Conservation (phyloP, 2,797 vertebrate species). For the Malacoctenus gilli region DNA sequence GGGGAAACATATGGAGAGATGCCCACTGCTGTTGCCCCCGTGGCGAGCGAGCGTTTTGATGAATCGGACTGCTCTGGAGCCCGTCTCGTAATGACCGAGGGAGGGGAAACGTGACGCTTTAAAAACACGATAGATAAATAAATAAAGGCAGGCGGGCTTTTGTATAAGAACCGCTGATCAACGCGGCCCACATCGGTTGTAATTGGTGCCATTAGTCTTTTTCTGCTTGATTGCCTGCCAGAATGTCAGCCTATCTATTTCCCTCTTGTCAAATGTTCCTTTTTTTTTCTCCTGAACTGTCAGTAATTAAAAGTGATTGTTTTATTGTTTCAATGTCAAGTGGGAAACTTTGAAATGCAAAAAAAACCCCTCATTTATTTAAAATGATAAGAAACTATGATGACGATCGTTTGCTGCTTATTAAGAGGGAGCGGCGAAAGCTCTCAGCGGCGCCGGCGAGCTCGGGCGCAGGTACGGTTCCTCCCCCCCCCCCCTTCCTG, state of each 20-base stretch:
- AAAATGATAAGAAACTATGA: neutral
- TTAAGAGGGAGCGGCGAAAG: too few species aligned
- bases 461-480: conserved; percentile 5
- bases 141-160: conserved; percentile 34
- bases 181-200: conserved; percentile 62
- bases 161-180: conserved; percentile 59
- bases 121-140: conserved; percentile 27
- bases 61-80: conserved; percentile 8
- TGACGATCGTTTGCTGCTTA: neutral
- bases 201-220: conserved; percentile 77
- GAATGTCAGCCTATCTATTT: conserved; percentile 69
- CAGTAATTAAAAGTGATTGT: conserved; percentile 68
- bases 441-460: too few species aligned
- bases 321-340: conserved; percentile 39
- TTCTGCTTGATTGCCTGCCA: conserved; percentile 70
- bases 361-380: neutral
- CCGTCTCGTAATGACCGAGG: neutral
- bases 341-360: conserved; percentile 18
- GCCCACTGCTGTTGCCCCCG: neutral
- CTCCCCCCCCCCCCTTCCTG: too few species aligned
- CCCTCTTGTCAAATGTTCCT: conserved; percentile 29
- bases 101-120: conserved; percentile 13
- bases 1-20: neutral
- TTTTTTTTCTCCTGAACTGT: conserved; percentile 31
- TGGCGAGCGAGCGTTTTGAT: conserved; percentile 6